A percentile compares a stretch with the other conserved stretches of the same genome.
Evolutionary conservation across 2,113 vertebrate genomes (phyloP).

Genomic region (Puffinus mauretanicus): DNA sequence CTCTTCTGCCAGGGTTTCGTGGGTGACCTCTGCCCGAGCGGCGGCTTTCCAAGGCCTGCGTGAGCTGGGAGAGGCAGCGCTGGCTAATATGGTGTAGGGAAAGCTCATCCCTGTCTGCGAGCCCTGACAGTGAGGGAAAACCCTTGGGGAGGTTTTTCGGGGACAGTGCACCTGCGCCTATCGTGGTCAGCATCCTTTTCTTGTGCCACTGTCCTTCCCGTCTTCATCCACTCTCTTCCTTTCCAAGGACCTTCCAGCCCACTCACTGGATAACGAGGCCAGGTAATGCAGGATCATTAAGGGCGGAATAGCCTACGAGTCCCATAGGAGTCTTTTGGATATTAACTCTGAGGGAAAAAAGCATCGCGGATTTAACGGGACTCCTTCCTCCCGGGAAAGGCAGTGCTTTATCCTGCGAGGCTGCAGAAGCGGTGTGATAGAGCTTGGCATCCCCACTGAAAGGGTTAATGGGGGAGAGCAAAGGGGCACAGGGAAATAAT

Average conservation of each 20-base stretch:
- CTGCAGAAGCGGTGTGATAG: background rate
- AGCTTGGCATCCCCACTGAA: too few species aligned
- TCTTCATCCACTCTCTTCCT: background rate
- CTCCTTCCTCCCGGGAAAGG: background rate
- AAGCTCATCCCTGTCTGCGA: background rate
- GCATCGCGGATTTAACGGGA: rapidly evolving
- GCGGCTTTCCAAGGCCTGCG: rapidly evolving
- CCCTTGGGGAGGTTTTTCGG: background rate
- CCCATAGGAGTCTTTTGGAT: background rate
- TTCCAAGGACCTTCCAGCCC: background rate
- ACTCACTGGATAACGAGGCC: background rate
- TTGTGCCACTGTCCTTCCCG: background rate
- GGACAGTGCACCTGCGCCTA: background rate
- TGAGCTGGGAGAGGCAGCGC: background rate
- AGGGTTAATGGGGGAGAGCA: background rate
- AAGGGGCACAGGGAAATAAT: background rate
- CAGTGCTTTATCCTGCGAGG: background rate
- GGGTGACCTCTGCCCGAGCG: background rate
- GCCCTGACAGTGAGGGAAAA: background rate
- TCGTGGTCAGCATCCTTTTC: background rate
- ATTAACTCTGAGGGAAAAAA: background rate
- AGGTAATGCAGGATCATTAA: background rate
- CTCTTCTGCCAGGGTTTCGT: background rate
- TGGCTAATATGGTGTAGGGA: background rate
- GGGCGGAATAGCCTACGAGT: background rate